phyloP scores from a whole-genome alignment of 1,140 invertebrate species.

The Hirudo medicinalis region DNA sequence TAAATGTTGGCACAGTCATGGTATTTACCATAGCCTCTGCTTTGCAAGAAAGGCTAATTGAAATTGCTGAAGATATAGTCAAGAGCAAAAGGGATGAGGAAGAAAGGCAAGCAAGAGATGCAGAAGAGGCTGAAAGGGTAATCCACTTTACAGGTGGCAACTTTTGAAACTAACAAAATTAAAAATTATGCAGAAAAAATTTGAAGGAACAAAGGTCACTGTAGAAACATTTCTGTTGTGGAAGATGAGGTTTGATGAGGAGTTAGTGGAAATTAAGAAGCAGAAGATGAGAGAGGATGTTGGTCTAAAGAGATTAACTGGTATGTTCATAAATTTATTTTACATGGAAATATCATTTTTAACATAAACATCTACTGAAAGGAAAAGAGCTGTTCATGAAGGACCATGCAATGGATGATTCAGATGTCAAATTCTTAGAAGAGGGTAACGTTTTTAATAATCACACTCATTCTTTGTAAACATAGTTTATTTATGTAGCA shows the following conservation, averaged over 20 bases:
- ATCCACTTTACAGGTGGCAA: not conserved
- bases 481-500: not conserved
- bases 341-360: conserved; percentile 4
- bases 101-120: conserved; percentile 54
- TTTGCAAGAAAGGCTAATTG: conserved; percentile 56
- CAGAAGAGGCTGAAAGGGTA: conserved; percentile 75
- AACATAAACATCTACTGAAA: conserved; percentile 36
- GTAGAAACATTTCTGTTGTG: conserved; percentile 90
- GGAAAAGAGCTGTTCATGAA: conserved; percentile 80
- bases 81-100: conserved; percentile 56
- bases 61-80: conserved; percentile 53
- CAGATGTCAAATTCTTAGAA: conserved; percentile 84
- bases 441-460: conserved; percentile 53
- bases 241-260: conserved; percentile 83
- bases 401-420: conserved; percentile 80
- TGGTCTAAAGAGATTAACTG: conserved; percentile 38
- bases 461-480: not conserved
- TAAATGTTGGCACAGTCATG: conserved; percentile 92
- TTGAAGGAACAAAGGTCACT: conserved; percentile 85
- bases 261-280: conserved; percentile 60
- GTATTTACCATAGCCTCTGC: conserved; percentile 85
- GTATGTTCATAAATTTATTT: conserved; percentile 26
- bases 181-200: conserved; percentile 59
- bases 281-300: conserved; percentile 47
- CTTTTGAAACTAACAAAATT: not conserved